These are phyloP conservation scores for Ctenodactylus gundi DNA, from an alignment of 2,113 vertebrate species.

Conservation along the genomic window DNA sequence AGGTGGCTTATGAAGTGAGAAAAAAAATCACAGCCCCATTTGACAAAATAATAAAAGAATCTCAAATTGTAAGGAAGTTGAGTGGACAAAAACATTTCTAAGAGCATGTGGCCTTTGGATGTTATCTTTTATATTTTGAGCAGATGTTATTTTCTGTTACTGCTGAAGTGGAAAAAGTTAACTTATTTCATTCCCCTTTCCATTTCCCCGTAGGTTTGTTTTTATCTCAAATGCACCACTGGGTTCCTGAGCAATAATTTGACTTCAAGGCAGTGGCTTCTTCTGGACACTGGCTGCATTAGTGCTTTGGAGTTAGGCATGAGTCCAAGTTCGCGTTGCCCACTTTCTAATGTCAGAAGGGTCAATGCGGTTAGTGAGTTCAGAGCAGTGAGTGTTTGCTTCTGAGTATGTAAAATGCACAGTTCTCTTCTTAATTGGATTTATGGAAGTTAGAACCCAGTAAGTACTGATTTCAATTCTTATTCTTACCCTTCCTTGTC, in stretches of 20 bases:
- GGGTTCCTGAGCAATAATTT: background rate
- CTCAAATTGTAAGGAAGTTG: background rate
- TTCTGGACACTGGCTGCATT: background rate
- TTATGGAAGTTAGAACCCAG: background rate
- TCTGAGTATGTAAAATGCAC: background rate
- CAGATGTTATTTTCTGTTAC: too few species aligned
- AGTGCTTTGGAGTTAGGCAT: background rate
- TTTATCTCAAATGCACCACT: background rate
- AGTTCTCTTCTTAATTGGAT: background rate
- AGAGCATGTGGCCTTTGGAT: background rate
- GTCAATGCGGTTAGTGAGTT: background rate
- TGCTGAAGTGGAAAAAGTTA: background rate
- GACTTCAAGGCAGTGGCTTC: constrained; percentile 18
- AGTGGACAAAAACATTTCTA: constrained; percentile 42
- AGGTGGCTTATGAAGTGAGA: background rate
- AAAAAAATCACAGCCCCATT: constrained; percentile 31
- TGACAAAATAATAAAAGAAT: constrained; percentile 7
- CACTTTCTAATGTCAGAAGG: background rate
- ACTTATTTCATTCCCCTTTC: background rate
- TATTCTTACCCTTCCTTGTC: background rate
- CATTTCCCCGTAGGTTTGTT: constrained; percentile 37
- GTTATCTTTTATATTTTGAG: constrained; percentile 34
- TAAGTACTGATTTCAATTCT: too few species aligned
- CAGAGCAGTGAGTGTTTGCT: background rate
- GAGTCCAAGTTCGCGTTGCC: background rate